These are phyloP conservation scores for Grammomys surdaster DNA, from an alignment of 2,113 vertebrate species.

Conservation along the genomic window DNA sequence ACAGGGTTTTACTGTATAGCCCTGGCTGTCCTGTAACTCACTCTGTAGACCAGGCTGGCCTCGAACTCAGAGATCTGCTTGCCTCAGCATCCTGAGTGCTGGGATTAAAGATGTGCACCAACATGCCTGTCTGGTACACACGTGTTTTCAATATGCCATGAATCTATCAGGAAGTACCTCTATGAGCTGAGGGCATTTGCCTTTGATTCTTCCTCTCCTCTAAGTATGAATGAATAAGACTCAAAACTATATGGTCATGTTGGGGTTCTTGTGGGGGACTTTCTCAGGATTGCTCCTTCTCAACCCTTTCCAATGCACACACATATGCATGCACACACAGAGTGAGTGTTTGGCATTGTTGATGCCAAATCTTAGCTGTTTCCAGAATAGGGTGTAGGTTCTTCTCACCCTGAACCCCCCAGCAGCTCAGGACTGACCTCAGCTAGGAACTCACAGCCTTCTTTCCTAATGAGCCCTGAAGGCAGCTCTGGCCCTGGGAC, in stretches of 20 bases:
- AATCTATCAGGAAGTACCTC: background rate
- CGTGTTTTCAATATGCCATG: background rate
- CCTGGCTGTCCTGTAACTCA: background rate
- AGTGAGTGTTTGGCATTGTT: background rate
- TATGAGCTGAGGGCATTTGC: background rate
- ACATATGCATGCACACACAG: background rate
- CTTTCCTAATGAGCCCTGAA: conserved; percentile 15
- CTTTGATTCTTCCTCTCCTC: conserved; percentile 14
- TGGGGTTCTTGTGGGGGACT: background rate
- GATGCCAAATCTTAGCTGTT: background rate
- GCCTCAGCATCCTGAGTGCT: background rate
- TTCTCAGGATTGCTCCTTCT: background rate
- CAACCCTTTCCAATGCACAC: background rate
- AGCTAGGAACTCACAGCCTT: background rate
- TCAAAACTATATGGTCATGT: background rate
- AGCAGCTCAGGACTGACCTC: background rate
- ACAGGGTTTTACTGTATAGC: background rate
- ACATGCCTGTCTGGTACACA: background rate
- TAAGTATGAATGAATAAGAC: background rate
- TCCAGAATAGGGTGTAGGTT: background rate
- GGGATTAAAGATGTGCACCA: background rate
- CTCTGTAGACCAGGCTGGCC: background rate
- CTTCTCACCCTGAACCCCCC: background rate
- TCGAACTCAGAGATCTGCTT: background rate
- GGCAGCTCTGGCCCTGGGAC: background rate